These are phyloP conservation scores for Ariolimax columbianus DNA, from an alignment of 2,888 invertebrate species.

Conservation along the genomic window DNA sequence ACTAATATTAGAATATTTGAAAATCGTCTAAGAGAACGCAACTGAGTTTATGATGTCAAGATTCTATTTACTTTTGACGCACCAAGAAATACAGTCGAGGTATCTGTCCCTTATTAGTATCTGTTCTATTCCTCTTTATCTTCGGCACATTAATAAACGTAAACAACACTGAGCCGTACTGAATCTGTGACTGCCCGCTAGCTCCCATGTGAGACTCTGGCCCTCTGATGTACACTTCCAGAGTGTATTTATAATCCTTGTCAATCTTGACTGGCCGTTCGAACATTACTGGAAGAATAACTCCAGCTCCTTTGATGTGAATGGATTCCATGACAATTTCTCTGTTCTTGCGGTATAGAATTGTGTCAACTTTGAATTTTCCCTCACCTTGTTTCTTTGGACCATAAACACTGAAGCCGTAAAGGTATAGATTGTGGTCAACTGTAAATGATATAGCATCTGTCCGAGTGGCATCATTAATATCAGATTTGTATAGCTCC, in stretches of 20 bases:
- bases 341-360: slow-evolving; percentile 53
- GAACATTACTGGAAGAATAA: slow-evolving; percentile 54
- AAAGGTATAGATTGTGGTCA: slow-evolving; percentile 51
- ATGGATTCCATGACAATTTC: slow-evolving; percentile 54
- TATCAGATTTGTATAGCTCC: slow-evolving; percentile 39
- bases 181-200: slow-evolving; percentile 40
- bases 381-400: slow-evolving; percentile 52
- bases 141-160: slow-evolving; percentile 49
- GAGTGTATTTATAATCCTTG: slow-evolving; percentile 49
- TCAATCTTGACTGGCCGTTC: slow-evolving; percentile 52
- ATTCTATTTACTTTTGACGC: slow-evolving; percentile 1
- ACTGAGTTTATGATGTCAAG: no score
- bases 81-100: slow-evolving; percentile 53
- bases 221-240: slow-evolving; percentile 55
- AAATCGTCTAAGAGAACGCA: no score
- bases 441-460: slow-evolving; percentile 54
- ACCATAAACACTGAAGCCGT: slow-evolving; percentile 55
- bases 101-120: slow-evolving; percentile 50
- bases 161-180: slow-evolving; percentile 43
- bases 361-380: slow-evolving; percentile 50
- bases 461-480: slow-evolving; percentile 42
- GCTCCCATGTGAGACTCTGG: slow-evolving; percentile 53
- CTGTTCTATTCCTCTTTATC: slow-evolving; percentile 51
- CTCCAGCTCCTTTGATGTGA: slow-evolving; percentile 53
- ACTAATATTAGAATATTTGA: no score